phyloP scores from a whole-genome alignment of 2,113 vertebrate species.

The Tyrannus savana region DNA sequence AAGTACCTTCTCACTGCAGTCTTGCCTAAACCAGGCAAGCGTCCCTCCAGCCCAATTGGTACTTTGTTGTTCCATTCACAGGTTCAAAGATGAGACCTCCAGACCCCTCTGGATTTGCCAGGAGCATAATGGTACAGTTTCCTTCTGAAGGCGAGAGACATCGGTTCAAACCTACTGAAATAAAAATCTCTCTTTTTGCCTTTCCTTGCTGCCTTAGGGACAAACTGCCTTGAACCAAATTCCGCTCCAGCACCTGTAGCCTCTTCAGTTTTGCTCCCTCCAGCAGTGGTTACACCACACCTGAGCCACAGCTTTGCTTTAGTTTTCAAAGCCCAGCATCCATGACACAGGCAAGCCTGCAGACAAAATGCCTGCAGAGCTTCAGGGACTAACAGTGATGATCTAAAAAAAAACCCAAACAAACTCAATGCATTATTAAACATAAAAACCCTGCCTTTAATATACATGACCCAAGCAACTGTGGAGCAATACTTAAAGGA shows the following conservation, averaged over 20 bases:
- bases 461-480: neutral
- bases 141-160: neutral
- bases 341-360: neutral
- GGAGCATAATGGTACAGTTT: accelerated
- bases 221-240: neutral
- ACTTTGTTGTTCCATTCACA: neutral
- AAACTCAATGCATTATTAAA: neutral
- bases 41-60: neutral
- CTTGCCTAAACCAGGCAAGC: neutral
- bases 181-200: neutral
- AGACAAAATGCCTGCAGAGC: neutral
- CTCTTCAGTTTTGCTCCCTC: neutral
- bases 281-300: neutral
- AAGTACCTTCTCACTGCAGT: neutral
- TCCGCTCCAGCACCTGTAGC: neutral
- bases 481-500: neutral
- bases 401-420: neutral
- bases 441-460: neutral
- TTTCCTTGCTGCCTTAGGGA: neutral
- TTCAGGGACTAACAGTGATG: neutral
- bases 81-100: neutral
- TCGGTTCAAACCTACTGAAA: neutral
- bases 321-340: neutral
- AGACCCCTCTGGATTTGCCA: neutral
- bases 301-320: neutral